Evolutionary conservation across 2,113 vertebrate species (phyloP).

Genomic region (Hepsetus odoe): DNA sequence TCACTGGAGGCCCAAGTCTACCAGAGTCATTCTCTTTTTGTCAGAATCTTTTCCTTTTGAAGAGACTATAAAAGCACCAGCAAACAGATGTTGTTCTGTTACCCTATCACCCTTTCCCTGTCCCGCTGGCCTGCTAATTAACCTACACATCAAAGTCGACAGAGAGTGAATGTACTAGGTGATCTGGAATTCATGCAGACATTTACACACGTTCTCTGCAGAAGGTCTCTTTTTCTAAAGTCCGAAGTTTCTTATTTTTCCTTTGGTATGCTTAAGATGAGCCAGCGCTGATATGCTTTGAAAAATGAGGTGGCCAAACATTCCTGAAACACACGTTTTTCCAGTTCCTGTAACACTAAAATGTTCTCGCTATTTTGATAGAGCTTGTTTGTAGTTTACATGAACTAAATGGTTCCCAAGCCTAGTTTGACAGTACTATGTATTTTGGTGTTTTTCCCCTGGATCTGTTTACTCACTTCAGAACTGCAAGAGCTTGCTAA

Average conservation of each 20-base stretch:
- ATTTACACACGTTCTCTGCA: slow-evolving; percentile 31
- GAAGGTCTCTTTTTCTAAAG: slow-evolving; percentile 11
- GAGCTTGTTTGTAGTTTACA: background rate
- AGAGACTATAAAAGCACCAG: slow-evolving; percentile 66
- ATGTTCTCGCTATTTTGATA: background rate
- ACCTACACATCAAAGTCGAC: slow-evolving; percentile 59
- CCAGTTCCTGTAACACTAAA: background rate
- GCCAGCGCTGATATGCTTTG: background rate
- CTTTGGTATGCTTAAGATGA: background rate
- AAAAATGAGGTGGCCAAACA: background rate
- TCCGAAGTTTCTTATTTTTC: slow-evolving; percentile 1
- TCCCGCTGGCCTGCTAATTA: slow-evolving; percentile 66
- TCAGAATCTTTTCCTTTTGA: slow-evolving; percentile 61
- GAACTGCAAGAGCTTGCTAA: no score
- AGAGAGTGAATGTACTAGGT: slow-evolving; percentile 34
- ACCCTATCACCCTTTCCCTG: slow-evolving; percentile 42
- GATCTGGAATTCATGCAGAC: slow-evolving; percentile 26
- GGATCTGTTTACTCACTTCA: no score
- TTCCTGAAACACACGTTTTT: background rate
- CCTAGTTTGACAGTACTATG: background rate
- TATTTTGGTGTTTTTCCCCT: no score
- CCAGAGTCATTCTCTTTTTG: slow-evolving; percentile 31
- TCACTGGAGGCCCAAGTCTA: slow-evolving; percentile 21
- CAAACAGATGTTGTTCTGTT: slow-evolving; percentile 57
- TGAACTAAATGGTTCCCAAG: background rate